These are phyloP conservation scores for Trichomalopsis sarcophagae DNA, from an alignment of 1,140 invertebrate species.

Conservation along the genomic window DNA sequence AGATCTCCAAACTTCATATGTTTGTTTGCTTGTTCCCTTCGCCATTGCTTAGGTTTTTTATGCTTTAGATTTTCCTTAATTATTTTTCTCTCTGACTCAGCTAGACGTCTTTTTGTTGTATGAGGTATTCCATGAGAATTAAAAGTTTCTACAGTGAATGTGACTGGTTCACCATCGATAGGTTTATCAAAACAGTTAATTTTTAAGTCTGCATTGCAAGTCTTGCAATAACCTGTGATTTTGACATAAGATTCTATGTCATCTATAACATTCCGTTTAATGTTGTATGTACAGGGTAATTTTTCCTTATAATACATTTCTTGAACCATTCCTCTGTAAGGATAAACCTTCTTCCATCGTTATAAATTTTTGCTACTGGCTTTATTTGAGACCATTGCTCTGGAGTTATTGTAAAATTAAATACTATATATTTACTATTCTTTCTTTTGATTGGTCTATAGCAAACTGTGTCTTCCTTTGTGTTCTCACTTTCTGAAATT, in stretches of 20 bases:
- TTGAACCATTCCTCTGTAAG: neutral
- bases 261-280: neutral
- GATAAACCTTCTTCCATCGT: neutral
- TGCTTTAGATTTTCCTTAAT: too few relatives aligned
- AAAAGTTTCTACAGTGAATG: neutral
- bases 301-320: neutral
- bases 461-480: too few relatives aligned
- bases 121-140: neutral
- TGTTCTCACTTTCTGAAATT: too few relatives aligned
- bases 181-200: neutral
- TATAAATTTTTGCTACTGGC: neutral
- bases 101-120: too few relatives aligned
- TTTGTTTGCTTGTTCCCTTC: too few relatives aligned
- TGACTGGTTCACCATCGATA: neutral
- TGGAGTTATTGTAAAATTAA: too few relatives aligned
- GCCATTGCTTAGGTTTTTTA: too few relatives aligned
- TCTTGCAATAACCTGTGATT: neutral
- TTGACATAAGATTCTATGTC: neutral
- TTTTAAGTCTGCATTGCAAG: neutral
- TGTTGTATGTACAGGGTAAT: neutral
- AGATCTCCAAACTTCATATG: too few relatives aligned
- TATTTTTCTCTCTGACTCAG: too few relatives aligned
- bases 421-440: too few relatives aligned
- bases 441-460: too few relatives aligned
- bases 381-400: neutral